Evolutionary conservation across 2,797 vertebrate species (phyloP).

Genomic region (Oryzias dopingdopingensis): DNA sequence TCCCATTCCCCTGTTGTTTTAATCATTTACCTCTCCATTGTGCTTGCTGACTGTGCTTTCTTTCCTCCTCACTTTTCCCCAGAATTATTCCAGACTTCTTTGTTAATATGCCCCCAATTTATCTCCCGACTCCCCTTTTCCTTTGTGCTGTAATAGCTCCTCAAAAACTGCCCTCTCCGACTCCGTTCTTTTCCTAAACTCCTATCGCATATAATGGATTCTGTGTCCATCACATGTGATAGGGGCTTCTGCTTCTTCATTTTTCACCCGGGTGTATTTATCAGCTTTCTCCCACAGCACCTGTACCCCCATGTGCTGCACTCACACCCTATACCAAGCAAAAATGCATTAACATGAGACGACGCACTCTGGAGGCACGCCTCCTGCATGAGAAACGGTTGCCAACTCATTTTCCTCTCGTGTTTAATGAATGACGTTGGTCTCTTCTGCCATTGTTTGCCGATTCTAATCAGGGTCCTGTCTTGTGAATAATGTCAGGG

Average conservation of each 20-base stretch:
- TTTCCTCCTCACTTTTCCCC: slow-evolving; percentile 25
- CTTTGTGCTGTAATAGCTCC: slow-evolving; percentile 28
- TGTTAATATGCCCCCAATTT: slow-evolving; percentile 48
- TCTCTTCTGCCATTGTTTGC: slow-evolving; percentile 60
- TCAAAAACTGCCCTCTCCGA: slow-evolving; percentile 32
- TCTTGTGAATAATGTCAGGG: slow-evolving; percentile 63
- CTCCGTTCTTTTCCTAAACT: slow-evolving; percentile 34
- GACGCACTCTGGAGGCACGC: slow-evolving; percentile 6
- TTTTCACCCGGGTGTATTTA: slow-evolving; percentile 20
- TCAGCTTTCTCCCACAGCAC: slow-evolving; percentile 14
- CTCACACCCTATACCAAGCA: slow-evolving; percentile 20
- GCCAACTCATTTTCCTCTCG: slow-evolving; percentile 56
- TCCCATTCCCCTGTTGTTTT: slow-evolving; percentile 14
- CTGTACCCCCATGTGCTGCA: slow-evolving; percentile 3
- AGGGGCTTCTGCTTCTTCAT: slow-evolving; percentile 8
- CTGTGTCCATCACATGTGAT: slow-evolving; percentile 27
- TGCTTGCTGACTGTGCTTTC: slow-evolving; percentile 23
- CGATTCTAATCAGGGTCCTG: slow-evolving; percentile 57
- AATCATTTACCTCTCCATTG: slow-evolving; percentile 13
- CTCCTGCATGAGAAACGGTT: slow-evolving; percentile 34
- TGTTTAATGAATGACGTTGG: slow-evolving; percentile 59
- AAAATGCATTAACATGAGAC: slow-evolving; percentile 16
- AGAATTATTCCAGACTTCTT: slow-evolving; percentile 45
- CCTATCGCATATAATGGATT: slow-evolving; percentile 56
- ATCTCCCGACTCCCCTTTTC: slow-evolving; percentile 13